Evolutionary conservation across 1,140 invertebrate species (phyloP), one percentile per base, ranked within the genome.

Genomic region (Phthorimaea operculella): DNA sequence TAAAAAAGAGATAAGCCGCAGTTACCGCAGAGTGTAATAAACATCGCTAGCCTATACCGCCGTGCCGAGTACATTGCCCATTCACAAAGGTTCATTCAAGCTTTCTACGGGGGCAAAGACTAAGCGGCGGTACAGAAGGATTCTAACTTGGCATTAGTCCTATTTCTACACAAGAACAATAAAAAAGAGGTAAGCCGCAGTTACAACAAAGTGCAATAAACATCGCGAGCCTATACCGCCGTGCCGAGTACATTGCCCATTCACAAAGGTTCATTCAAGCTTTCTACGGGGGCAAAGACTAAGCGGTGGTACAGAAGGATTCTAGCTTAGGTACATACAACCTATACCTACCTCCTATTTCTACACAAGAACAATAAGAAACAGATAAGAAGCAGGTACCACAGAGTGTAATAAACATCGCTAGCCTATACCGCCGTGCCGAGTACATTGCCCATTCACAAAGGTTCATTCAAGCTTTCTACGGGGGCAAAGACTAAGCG

Each of bases 381-480:
- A n/a, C n/a, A n/a, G n/a, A n/a, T n/a, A n/a, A n/a, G n/a, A n/a
- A n/a, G n/a, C n/a, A n/a, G n/a, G n/a, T n/a, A n/a, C n/a, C 11
- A 11, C 33, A 11, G 33, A 7, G 6, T 34, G 42, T 14, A 45
- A 45, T 45, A 45, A 45, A 45, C 42, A 45, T 45, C n/a, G n/a
- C n/a, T n/a, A n/a, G n/a, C n/a, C n/a, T n/a, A n/a, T n/a, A 14
- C 33, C 11, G 42, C n/a, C 42, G 14, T 6, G 14, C 42, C 6
- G n/a, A 6, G 14, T 48, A 45, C 45, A 15, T 17, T 54, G 65
- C 59, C 68, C 72, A 74, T 74, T 79, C 70, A 78, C 68, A 58
- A 69, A 53, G 58, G 60, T 70, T 74, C 75, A 78, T 78, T 76
- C 66, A 76, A 68, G 71, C 72, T 78, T 76, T 76, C 73, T 78